phyloP scores from a whole-genome alignment of 1,140 invertebrate genomes.

The Aporrectodea caliginosa region DNA sequence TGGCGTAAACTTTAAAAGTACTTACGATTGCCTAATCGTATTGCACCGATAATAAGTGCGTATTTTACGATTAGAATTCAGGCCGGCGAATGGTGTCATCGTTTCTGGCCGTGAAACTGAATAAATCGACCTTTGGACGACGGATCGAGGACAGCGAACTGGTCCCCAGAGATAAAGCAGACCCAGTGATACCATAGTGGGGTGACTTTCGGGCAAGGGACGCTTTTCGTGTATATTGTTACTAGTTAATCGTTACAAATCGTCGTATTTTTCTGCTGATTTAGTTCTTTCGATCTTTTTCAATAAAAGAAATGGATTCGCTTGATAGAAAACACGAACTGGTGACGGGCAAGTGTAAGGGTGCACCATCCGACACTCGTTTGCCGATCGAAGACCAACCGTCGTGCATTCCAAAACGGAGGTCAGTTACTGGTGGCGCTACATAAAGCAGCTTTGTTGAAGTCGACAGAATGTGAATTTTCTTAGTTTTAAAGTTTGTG shows the following conservation, averaged over 20 bases:
- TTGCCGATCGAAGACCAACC: slow-evolving; percentile 21
- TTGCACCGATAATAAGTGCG: not conserved
- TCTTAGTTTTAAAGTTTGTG: not conserved
- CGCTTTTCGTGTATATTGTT: no score
- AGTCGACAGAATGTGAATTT: not conserved
- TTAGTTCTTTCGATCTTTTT: not conserved
- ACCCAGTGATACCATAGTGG: not conserved
- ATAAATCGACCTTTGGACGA: not conserved
- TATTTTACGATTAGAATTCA: not conserved
- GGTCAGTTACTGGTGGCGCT: slow-evolving; percentile 12
- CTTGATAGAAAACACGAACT: no score
- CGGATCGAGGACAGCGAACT: no score
- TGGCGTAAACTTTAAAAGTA: not conserved
- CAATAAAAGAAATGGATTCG: not conserved
- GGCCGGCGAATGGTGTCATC: not conserved
- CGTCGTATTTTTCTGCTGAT: no score
- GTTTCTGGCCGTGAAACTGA: not conserved
- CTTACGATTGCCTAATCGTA: no score
- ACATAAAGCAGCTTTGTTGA: not conserved
- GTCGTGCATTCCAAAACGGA: slow-evolving; percentile 16
- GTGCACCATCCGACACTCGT: not conserved
- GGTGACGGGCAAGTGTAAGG: no score
- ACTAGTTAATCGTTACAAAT: no score
- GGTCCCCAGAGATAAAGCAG: not conserved
- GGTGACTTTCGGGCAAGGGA: no score